A percentile compares a stretch with the other conserved stretches of the same genome.
Evolutionary conservation across 1,140 invertebrate genomes (phyloP).

Genomic region (Rhynchophorus ferrugineus): DNA sequence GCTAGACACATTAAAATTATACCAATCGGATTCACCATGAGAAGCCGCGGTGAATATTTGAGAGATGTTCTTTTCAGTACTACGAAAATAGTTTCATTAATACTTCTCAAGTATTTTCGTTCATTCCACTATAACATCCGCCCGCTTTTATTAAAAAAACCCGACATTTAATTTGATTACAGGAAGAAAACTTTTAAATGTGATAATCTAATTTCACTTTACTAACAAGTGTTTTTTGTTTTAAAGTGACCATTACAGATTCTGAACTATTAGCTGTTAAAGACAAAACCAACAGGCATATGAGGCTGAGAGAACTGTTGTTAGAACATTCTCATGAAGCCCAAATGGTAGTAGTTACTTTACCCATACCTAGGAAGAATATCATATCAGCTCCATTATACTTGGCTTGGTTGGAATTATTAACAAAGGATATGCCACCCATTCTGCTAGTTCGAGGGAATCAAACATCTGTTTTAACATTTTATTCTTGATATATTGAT

Average conservation of each 20-base stretch:
- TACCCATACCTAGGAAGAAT: slow-evolving; percentile 87
- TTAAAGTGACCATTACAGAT: slow-evolving; percentile 65
- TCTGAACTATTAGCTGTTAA: slow-evolving; percentile 76
- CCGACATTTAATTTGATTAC: too few species aligned
- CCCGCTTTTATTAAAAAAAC: too few species aligned
- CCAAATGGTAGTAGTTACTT: slow-evolving; percentile 86
- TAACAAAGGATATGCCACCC: slow-evolving; percentile 84
- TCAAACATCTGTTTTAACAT: slow-evolving; percentile 91
- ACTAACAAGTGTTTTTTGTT: too few species aligned
- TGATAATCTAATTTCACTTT: too few species aligned
- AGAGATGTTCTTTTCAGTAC: too few species aligned
- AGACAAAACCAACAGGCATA: slow-evolving; percentile 86
- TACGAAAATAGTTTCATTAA: too few species aligned
- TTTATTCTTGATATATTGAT: slow-evolving; percentile 88
- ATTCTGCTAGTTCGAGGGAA: slow-evolving; percentile 90
- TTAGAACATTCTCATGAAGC: slow-evolving; percentile 78
- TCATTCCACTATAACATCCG: too few species aligned
- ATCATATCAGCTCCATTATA: slow-evolving; percentile 84
- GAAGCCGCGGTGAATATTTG: too few species aligned
- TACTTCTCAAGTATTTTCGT: too few species aligned
- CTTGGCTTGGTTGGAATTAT: slow-evolving; percentile 86
- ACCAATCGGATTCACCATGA: too few species aligned
- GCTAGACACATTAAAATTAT: too few species aligned
- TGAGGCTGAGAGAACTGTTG: slow-evolving; percentile 80
- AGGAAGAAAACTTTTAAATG: too few species aligned